Conservation (phyloP, 2,797 vertebrate species). For the Pelobates cultripes region DNA sequence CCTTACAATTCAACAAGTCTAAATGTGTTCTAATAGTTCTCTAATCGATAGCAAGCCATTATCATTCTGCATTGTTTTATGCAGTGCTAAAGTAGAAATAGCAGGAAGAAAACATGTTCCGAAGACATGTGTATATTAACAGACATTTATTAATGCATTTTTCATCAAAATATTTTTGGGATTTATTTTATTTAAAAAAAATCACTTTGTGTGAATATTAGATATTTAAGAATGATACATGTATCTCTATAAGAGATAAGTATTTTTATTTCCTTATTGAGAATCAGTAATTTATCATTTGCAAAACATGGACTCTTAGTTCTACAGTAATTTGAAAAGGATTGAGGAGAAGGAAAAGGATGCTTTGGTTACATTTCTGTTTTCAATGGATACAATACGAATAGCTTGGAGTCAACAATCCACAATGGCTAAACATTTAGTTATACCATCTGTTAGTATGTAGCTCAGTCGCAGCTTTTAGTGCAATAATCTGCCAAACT, state of each 20-base stretch:
- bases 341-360: background rate
- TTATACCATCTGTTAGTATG: too few relatives aligned
- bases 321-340: background rate
- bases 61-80: too few relatives aligned
- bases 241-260: background rate
- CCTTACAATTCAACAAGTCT: too few relatives aligned
- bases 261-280: background rate
- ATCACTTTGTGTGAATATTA: background rate
- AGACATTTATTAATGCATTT: conserved; percentile 11
- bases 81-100: too few relatives aligned
- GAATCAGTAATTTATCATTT: background rate
- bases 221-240: background rate
- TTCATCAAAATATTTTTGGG: background rate
- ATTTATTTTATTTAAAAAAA: background rate
- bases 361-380: too few relatives aligned
- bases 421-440: too few relatives aligned
- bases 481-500: too few relatives aligned
- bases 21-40: too few relatives aligned
- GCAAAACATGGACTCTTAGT: background rate
- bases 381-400: too few relatives aligned
- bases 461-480: too few relatives aligned
- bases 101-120: background rate
- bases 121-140: background rate
- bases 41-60: too few relatives aligned
- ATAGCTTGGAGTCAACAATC: too few relatives aligned